These are phyloP conservation scores for Amazona finschi DNA, from an alignment of 2,797 vertebrate genomes.

Conservation along the genomic window DNA sequence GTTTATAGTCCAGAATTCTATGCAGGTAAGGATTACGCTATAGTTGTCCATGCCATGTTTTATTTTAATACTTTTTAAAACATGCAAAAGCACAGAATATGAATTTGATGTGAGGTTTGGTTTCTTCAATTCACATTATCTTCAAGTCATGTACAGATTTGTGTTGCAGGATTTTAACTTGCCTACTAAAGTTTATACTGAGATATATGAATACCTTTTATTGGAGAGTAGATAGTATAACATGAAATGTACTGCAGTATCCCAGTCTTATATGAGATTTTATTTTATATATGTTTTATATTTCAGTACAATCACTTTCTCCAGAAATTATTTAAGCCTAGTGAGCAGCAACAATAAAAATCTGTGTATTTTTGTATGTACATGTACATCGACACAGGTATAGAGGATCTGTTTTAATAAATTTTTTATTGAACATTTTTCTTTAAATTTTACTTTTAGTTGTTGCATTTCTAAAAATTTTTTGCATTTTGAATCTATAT, in stretches of 20 bases:
- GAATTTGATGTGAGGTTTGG: neutral
- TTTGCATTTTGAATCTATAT: neutral
- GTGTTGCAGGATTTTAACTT: neutral
- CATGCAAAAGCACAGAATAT: neutral
- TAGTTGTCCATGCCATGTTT: neutral
- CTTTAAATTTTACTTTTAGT: neutral
- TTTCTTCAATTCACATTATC: neutral
- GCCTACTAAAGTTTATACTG: neutral
- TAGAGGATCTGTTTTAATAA: neutral
- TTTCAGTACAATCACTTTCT: neutral
- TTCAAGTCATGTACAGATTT: neutral
- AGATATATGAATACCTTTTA: neutral
- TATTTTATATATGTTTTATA: neutral
- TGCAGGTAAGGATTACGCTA: constrained; percentile 85
- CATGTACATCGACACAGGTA: neutral
- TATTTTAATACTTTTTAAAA: neutral
- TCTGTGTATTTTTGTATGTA: neutral
- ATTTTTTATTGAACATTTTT: neutral
- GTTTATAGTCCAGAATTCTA: constrained; percentile 98
- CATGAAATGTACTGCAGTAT: neutral
- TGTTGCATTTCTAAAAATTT: neutral
- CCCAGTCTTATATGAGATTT: neutral
- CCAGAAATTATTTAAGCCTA: neutral
- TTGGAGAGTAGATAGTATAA: neutral
- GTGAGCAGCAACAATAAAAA: neutral